Evolutionary conservation across 2,113 vertebrate species (phyloP), one percentile per base, ranked within the genome.

Genomic region (Crotalus viridis): DNA sequence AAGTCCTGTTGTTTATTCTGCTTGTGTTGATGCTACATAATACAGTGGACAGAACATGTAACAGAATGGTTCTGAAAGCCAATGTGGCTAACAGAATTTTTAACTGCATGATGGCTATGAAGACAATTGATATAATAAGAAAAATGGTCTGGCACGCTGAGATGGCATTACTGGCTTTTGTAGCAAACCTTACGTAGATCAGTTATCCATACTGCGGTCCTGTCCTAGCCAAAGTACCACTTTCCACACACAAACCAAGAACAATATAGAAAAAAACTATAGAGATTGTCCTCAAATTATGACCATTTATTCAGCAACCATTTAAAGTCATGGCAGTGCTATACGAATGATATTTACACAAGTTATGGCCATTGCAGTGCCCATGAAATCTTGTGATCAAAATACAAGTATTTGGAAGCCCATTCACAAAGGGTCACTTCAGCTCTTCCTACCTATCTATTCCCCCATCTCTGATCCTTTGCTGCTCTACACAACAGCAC

Each of bases 41-140:
- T 15, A 55, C 33, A 43, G 10, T 43, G 46, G 39, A 26, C 90
- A 21, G 48, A 90, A 87, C 43, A 64, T 54, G 46, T 3, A 61
- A 19, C 1, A 5, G 55, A 9, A 26, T 61, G 13, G 43, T 43
- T 88, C 43, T 56, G 1, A 5, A 48, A 46, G 17, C 85, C 87
- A 9, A 4, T 17, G 54, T 19, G 10, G 28, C 28, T 21, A 89
- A 39, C 8, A 33, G 26, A n/a, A 33, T 10, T n/a, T 56, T 88
- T 22, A 33, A 15, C 54, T 57, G 92, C 33, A 51, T 59, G 43
- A 85, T 39, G 85, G 17, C 54, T 88, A 69, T 28, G 88, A 56
- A 90, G n/a, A 1, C 12, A 93, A 92, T 17, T 43, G 93, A 93
- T 33, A 9, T 39, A 52, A 24, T 43, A 89, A 91, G 87, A 94